Conservation (phyloP, 2,888 invertebrate genomes). For the Pyrrhosoma nymphula region DNA sequence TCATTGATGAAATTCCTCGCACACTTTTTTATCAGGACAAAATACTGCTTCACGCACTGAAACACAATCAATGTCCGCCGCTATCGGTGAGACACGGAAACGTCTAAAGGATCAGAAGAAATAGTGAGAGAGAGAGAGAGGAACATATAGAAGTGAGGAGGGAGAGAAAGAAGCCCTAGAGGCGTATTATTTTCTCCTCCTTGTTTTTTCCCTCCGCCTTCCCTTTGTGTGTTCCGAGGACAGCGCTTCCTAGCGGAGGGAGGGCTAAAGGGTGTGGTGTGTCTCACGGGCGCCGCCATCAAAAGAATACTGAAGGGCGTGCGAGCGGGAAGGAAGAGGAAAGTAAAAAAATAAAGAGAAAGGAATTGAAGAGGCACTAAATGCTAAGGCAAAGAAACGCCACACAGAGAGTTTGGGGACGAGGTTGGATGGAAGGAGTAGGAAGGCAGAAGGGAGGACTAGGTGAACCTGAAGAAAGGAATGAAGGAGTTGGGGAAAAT, state of each 20-base stretch:
- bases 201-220: slow-evolving; percentile 40
- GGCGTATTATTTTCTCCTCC: neutral
- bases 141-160: neutral
- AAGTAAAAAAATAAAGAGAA: neutral
- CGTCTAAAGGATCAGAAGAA: neutral
- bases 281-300: slow-evolving; percentile 48
- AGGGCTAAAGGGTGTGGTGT: slow-evolving; percentile 53
- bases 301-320: slow-evolving; percentile 34
- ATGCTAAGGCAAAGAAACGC: slow-evolving; percentile 62
- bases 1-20: too few relatives aligned
- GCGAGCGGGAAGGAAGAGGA: slow-evolving; percentile 2
- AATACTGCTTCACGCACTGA: neutral
- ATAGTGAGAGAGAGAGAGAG: neutral
- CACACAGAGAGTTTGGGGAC: neutral
- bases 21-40: too few relatives aligned
- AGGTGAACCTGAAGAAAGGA: neutral
- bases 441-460: neutral
- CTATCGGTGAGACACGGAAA: neutral
- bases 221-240: slow-evolving; percentile 37
- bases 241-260: slow-evolving; percentile 47
- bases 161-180: neutral
- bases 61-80: too few relatives aligned
- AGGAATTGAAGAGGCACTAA: slow-evolving; percentile 64
- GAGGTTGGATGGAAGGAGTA: slow-evolving; percentile 15
- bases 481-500: too few relatives aligned